Percentiles rank a stretch among this genome's conserved stretches.
Evolutionary conservation across 2,797 vertebrate genomes (phyloP).

Genomic region (Poecile montanus): DNA sequence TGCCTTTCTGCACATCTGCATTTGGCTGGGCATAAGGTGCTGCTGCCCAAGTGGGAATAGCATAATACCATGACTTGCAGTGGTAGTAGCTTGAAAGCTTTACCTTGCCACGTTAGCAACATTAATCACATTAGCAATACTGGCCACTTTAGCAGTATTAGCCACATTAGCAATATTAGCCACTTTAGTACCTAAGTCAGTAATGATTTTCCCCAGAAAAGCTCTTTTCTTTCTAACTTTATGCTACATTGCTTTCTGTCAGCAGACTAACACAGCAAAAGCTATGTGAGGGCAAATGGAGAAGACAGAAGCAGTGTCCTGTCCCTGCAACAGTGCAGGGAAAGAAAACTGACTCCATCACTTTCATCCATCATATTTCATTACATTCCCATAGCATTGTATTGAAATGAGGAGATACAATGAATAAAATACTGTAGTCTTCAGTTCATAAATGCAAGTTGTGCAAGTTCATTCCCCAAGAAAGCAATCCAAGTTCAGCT

Average conservation of each 20-base stretch:
- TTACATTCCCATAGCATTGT: neutral
- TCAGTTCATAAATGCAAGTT: neutral
- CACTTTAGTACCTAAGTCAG: neutral
- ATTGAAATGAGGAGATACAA: neutral
- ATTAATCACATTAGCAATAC: neutral
- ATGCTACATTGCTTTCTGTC: neutral
- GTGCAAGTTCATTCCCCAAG: neutral
- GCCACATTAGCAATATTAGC: neutral
- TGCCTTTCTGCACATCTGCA: neutral
- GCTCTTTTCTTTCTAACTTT: neutral
- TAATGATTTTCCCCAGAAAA: neutral
- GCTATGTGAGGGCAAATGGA: neutral
- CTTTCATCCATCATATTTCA: neutral
- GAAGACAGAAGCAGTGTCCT: neutral
- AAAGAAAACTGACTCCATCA: neutral
- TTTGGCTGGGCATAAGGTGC: neutral
- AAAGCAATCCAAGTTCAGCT: slow-evolving; percentile 1
- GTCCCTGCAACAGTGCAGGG: neutral
- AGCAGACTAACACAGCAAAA: neutral
- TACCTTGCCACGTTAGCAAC: fast-evolving
- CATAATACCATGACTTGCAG: fast-evolving
- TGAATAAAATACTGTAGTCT: neutral
- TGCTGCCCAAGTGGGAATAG: neutral
- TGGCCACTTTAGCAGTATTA: neutral
- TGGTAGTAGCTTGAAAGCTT: neutral